Evolutionary conservation across 2,888 invertebrate genomes (phyloP).

Genomic region (Psylliodes chrysocephalus): DNA sequence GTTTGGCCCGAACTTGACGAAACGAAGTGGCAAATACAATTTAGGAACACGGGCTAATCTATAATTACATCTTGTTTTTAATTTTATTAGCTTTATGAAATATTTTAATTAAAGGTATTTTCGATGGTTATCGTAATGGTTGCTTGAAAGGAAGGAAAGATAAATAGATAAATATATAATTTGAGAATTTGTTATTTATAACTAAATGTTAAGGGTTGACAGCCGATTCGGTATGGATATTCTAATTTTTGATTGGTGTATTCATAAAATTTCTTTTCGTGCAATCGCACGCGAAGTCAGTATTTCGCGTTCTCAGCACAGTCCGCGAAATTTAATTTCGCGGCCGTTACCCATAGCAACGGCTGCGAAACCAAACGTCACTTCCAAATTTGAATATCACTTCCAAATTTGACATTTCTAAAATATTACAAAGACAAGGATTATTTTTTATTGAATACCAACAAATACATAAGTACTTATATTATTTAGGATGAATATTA

Average conservation of each 20-base stretch:
- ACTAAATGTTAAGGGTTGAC: not conserved
- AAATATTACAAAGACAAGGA: no score
- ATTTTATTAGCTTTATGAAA: conserved; percentile 30
- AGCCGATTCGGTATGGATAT: not conserved
- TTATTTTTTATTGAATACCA: no score
- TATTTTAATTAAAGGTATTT: conserved; percentile 29
- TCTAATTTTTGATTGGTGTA: not conserved
- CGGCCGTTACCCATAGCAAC: no score
- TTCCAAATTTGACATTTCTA: no score
- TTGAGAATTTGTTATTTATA: not conserved
- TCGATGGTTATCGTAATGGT: conserved; percentile 20
- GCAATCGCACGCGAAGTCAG: no score
- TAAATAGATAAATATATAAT: conserved; percentile 1
- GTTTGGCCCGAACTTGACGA: conserved; percentile 18
- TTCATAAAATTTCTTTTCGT: no score
- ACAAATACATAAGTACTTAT: no score
- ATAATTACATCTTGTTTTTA: conserved; percentile 32
- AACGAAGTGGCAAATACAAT: conserved; percentile 29
- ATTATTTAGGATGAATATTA: no score
- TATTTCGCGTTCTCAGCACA: no score
- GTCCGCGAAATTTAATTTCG: no score
- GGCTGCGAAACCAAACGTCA: no score
- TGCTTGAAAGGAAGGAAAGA: not conserved
- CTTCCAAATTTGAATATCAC: no score
- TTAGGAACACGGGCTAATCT: conserved; percentile 26